Evolutionary conservation across 92 coral and sea anemone species (phyloP), one percentile per base, ranked within the genome.

Genomic region (Epizoanthus illoricatus): DNA sequence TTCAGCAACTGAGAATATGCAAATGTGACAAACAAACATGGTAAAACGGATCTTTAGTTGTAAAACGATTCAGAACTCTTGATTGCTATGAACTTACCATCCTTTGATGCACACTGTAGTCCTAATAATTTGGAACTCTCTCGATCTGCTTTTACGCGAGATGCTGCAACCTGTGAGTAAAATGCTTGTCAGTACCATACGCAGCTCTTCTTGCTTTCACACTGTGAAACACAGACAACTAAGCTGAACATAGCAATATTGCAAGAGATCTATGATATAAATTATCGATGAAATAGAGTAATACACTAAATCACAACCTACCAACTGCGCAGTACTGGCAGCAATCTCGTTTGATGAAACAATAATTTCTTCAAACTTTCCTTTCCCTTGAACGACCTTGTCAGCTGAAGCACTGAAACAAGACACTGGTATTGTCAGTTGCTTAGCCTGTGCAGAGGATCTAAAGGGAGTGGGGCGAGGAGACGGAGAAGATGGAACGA

Each of bases 271-370:
- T 28, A 28, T 28, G 2, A 28, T 28, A 28, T 1, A 28, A 28
- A 28, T 28, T 28, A 28, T 28, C 36, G 36, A 28, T 28, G 36
- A 28, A 28, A 28, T 28, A 1, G 36, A 28, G 36, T 28, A 28
- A 28, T 28, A 19, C 69, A 9, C 8, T n/a, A 60, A 39, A 64
- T 15, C 42, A 20, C 24, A 42, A 70, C 97, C 81, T 39, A 95
- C 98, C 92, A 95, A 84, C 62, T 95, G 98, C 20, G 97, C 98
- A 16, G 98, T 95, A 58, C 98, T 95, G n/a, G 98, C 98, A 80
- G 98, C 90, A 62, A 95, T 91, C 84, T 95, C 98, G 64, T 95
- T 95, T 20, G 98, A 93, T 21, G 98, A 92, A 11, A 95, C 98
- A 28, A 95, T 94, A n/a, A 95, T 86, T 74, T 95, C 98, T 76